These are phyloP conservation scores for Aphidius colemani DNA, from an alignment of 2,888 invertebrate species.

Conservation along the genomic window DNA sequence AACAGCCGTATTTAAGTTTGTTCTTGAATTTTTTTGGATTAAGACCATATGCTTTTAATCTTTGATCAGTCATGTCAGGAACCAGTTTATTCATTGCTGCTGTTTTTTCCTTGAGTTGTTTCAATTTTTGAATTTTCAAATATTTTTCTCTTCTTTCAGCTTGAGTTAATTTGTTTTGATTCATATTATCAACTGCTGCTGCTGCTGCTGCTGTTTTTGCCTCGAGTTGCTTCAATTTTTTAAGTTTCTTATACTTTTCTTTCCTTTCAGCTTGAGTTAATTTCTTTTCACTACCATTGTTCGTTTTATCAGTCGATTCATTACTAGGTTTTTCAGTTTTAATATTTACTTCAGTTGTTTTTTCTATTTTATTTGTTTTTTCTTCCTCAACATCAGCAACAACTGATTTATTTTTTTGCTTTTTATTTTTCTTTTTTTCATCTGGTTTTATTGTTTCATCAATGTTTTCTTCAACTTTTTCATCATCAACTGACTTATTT, in stretches of 20 bases:
- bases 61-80: conserved; percentile 68
- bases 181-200: neutral
- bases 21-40: conserved; percentile 88
- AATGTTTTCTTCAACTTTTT: neutral
- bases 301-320: neutral
- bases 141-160: conserved; percentile 30
- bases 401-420: too few species aligned
- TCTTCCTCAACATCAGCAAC: too few species aligned
- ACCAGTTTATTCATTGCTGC: conserved; percentile 37
- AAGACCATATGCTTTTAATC: conserved; percentile 88
- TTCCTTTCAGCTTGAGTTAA: conserved; percentile 23
- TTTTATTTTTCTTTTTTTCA: conserved; percentile 13
- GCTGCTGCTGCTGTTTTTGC: neutral
- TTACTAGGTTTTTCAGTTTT: conserved; percentile 31
- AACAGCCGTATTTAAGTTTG: conserved; percentile 75
- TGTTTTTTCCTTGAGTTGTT: conserved; percentile 28
- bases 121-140: conserved; percentile 28
- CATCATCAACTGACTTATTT: too few species aligned
- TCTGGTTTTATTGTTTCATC: neutral
- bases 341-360: conserved; percentile 25
- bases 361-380: conserved; percentile 10
- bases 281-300: too few species aligned
- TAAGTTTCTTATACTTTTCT: conserved; percentile 5
- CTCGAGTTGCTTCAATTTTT: neutral
- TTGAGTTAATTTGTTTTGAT: neutral